Base-by-base conservation (phyloP, 2,113 vertebrate genomes). In the Eira barbara region DNA sequence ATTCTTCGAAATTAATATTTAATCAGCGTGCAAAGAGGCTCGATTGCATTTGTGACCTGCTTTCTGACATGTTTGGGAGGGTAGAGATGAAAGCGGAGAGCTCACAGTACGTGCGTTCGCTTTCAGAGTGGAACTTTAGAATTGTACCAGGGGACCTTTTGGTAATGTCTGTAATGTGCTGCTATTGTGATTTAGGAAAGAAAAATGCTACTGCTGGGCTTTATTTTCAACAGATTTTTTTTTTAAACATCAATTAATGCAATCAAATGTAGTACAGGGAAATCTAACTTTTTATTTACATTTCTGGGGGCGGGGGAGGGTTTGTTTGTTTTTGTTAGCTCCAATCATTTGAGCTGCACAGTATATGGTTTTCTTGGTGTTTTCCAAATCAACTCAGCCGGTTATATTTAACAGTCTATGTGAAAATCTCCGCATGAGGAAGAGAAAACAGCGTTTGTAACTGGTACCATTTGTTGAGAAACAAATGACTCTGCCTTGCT, bases 121-220 rank as follows among this genome's bases (percentile, higher is more conserved):
- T 98, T 98, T 98, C 98, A 97, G 97, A 98, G 97, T 98, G 98
- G 98, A 99, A 98, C 98, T 98, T 98, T 97, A 97, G 98, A 96
- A 15, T 97, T 94, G 45, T 97, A 92, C 96, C 98, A 98, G 96
- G 99, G 98, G 98, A 98, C 98, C 97, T 98, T 98, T 98, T 97
- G 98, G 98, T 98, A 98, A 98, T 98, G 98, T 98, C 98, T 98
- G 98, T 98, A 98, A 98, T 98, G 98, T 96, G 98, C 98, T 98
- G 97, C 98, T 98, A 96, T 98, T 97, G 65, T 98, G 98, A 98
- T 98, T 98, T 98, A 98, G 98, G 98, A 97, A 98, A 99, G 98
- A 98, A 99, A 99, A 98, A 99, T 99, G 98, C 98, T 97, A 98
- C 99, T 99, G 98, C 98, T 99, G 99, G 98, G 98, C 96, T 99